These are phyloP conservation scores for Pagrus major DNA, from an alignment of 2,113 vertebrate genomes.

Conservation along the genomic window DNA sequence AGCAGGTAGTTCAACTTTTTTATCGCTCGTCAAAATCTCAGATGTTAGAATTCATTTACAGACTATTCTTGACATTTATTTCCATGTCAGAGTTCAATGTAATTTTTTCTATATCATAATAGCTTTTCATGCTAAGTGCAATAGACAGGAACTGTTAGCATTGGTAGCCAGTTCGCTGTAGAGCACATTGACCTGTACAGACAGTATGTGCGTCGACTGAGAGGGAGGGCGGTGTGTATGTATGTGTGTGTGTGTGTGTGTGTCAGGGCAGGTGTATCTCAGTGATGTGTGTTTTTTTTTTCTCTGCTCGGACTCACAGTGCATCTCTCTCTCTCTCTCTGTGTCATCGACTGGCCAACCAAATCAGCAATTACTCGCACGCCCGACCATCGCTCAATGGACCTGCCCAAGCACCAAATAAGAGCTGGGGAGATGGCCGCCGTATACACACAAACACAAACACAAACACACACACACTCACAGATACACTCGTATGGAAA, in stretches of 20 bases:
- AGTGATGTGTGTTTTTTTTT: constrained; percentile 50
- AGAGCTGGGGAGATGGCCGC: constrained; percentile 62
- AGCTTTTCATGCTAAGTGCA: background rate
- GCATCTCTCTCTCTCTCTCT: constrained; percentile 62
- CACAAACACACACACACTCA: constrained; percentile 14
- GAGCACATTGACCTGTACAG: background rate
- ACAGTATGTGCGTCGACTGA: background rate
- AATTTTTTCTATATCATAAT: too few species aligned
- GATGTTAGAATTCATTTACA: too few species aligned
- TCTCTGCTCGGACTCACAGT: constrained; percentile 47
- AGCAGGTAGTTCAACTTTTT: background rate
- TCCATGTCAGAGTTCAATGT: background rate
- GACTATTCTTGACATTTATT: background rate
- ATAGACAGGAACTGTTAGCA: background rate
- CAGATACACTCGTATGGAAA: constrained; percentile 4
- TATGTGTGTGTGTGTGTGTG: constrained; percentile 63
- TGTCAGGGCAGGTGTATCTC: constrained; percentile 47
- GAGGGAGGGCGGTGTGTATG: constrained; percentile 56
- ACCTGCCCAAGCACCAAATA: constrained; percentile 86
- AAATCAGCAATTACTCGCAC: constrained; percentile 86
- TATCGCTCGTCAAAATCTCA: background rate
- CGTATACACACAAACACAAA: constrained; percentile 24
- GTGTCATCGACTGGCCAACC: constrained; percentile 81
- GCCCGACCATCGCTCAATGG: constrained; percentile 82
- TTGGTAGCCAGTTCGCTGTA: background rate